Evolutionary conservation across 2,113 vertebrate species (phyloP), one percentile per base, ranked within the genome.

Genomic region (Tylochromis polylepis): DNA sequence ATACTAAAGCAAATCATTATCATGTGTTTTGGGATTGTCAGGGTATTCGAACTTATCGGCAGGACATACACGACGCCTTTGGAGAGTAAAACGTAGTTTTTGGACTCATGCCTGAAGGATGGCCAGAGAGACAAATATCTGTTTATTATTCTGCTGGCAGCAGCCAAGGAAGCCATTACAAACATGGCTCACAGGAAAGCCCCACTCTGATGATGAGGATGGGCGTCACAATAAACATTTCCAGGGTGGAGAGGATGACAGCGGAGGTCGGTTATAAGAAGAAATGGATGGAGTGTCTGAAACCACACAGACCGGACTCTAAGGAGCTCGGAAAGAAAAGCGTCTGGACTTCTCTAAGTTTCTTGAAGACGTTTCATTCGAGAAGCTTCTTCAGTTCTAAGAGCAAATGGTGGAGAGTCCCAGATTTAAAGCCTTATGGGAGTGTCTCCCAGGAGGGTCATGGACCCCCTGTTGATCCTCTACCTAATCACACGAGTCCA

Each of bases 81-180:
- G 34, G 31, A 65, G 60, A n/a, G 1, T 38, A 0, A 65, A 65
- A 11, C 8, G 8, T n/a, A 67, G 8, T n/a, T 41, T 41, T 15
- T 67, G 62, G 62, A 67, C 62, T 67, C 22, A 41, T 67, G 36
- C 20, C 20, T 67, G 62, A 22, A 41, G 11, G 36, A 29, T 59
- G 14, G 1, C 36, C 11, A 22, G 11, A 67, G 20, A 38, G 34
- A 67, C 34, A 67, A 38, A 67, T 0, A 67, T 38, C 60, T 38
- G 20, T 67, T 65, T 38, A 38, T 8, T 67, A 67, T 67, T 67
- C 22, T 67, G 36, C 41, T 22, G 36, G 62, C 22, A 4, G 34
- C 20, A 41, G 34, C 0, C 34, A 41, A 65, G 0, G 38, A 11
- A 34, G 31, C 59, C 18, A 10, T 36, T 34, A n/a, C 59, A 34